Percentiles rank a stretch among this genome's conserved stretches.
phyloP scores from a whole-genome alignment of 2,888 invertebrate genomes.

The Epinotia brunnichana region DNA sequence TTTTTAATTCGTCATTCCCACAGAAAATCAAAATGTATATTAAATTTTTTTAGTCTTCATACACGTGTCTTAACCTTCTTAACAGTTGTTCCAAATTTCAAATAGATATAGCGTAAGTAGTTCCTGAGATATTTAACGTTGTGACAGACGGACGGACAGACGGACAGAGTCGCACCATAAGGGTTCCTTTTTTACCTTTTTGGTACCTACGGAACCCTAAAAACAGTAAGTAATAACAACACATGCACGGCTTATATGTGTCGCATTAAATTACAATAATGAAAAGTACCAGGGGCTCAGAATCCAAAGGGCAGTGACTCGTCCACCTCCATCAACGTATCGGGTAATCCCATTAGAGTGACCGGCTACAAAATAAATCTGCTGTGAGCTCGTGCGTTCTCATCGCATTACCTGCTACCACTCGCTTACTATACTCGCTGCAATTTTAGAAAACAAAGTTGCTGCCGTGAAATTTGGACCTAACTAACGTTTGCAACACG shows the following conservation, averaged over 20 bases:
- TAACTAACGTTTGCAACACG: neutral
- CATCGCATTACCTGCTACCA: constrained; percentile 21
- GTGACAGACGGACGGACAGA: too few species aligned
- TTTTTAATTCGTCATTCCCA: too few species aligned
- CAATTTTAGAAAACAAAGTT: neutral
- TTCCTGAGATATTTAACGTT: too few species aligned
- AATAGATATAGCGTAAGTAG: too few species aligned
- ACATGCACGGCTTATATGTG: constrained; percentile 2
- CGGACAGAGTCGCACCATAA: too few species aligned
- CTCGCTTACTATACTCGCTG: neutral
- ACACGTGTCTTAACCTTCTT: too few species aligned
- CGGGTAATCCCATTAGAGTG: constrained; percentile 30
- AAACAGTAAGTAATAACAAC: neutral
- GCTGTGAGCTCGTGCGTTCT: neutral
- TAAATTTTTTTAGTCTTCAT: too few species aligned
- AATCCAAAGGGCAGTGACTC: constrained; percentile 17
- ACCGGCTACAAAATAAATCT: constrained; percentile 34
- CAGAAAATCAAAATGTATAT: too few species aligned
- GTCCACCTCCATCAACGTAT: constrained; percentile 13
- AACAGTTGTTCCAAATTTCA: too few species aligned
- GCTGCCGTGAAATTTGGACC: neutral
- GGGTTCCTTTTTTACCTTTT: too few species aligned
- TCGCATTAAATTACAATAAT: constrained; percentile 22
- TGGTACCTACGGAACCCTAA: neutral
- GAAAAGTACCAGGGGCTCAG: constrained; percentile 7